Base-by-base conservation (phyloP, 2,113 vertebrate species). In the Mesitornis unicolor region DNA sequence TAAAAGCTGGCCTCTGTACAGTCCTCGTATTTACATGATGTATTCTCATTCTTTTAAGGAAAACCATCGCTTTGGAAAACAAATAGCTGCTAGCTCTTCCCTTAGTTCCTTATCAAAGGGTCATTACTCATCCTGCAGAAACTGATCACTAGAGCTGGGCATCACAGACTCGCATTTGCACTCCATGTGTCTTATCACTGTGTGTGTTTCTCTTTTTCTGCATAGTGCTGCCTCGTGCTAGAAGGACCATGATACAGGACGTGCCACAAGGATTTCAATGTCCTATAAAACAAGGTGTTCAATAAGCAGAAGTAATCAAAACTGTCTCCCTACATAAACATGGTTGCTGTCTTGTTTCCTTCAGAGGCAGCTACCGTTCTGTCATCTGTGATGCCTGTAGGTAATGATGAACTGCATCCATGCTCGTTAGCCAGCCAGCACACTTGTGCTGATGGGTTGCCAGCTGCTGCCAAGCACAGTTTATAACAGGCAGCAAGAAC, bases 261-360 rank as follows among this genome's bases (percentile, higher is more conserved):
- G 35, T 25, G 8, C 29, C 45, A 47, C 38, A 31, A 48, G n/a
- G n/a, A 73, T 31, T 42, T 40, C 54, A 21, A 5, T 5, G n/a
- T 43, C 78, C 43, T 73, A 10, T 28, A 43, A 82, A 84, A 35
- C 48, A 83, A 94, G 56, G 77, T 77, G 43, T 54, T 84, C 38
- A 65, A 33, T 45, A 63, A 81, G 24, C 43, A 84, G 87, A 76
- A 84, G 35, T 35, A 81, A 94, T 84, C 84, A 75, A 78, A 70
- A 36, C 35, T 77, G 0, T 1, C 87, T 93, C 89, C 47, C 81
- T 82, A 11, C 61, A 25, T 33, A 43, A 76, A 64, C 67, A 18
- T 48, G 31, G 29, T 92, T 97, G 79, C 76, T 80, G 67, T 60
- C 71, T 79, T 85, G 75, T 64, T 90, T 88, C 75, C 71, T 93